Evolutionary conservation across 2,888 invertebrate species (phyloP), one percentile per base, ranked within the genome.

Genomic region (Venustoraphidia nigricollis): DNA sequence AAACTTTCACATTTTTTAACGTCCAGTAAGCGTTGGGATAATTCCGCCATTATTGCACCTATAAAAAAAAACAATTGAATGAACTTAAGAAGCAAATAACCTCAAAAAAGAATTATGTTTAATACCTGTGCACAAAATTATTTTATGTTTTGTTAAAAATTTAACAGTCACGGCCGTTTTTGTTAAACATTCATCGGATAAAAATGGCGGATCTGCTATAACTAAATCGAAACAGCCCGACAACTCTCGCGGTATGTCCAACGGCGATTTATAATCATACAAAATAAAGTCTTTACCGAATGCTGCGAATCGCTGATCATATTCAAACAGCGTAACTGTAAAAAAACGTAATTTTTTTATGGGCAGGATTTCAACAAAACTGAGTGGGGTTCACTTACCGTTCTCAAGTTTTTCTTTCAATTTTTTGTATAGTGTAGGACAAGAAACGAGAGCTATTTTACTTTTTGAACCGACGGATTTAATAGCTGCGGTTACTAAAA

Each of bases 201-300:
- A 71, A 66, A 95, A 96, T 0, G 97, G 97, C 1, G 97, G 96
- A 69, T 97, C 96, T 0, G 86, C 90, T 47, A 97, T 72, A 1
- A 96, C 84, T 27, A 96, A 62, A 65, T 94, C 89, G 63, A 82
- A 94, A 42, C 69, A 62, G 17, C 68, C 67, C 2, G 69, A 57
- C 10, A 79, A 66, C 10, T 82, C 76, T 36, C 70, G 62, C 0
- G 83, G 79, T 10, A 89, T 59, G 44, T 77, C 73, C 10, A 83
- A 71, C 1, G 91, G 90, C 10, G 69, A 64, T 57, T 88, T 90
- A 64, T 93, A 95, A 66, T 97, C 93, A 60, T 93, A 97, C 53
- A 78, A 79, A 39, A 85, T 70, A 65, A 85, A 96, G 62, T 92
- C 82, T 1, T 76, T 69, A 2, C 84, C 85, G 62, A 79, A 87